Evolutionary conservation across 2,888 invertebrate species (phyloP).

Genomic region (Campoletis raptor): DNA sequence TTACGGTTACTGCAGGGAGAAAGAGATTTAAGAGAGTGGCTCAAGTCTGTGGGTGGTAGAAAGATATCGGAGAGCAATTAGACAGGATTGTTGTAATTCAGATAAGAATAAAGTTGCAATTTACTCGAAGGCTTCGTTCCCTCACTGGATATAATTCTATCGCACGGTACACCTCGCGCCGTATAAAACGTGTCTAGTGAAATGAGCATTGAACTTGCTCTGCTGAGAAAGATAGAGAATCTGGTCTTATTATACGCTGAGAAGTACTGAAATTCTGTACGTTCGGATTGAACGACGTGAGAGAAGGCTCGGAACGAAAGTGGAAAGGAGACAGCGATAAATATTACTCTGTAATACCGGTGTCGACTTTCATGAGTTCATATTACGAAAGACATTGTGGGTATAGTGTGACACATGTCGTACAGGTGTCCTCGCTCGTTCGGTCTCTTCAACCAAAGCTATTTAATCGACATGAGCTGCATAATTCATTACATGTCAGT

Average conservation of each 20-base stretch:
- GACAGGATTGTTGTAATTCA: conserved; percentile 60
- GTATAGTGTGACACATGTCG: conserved; percentile 66
- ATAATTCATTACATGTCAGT: conserved; percentile 31
- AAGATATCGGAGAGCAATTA: conserved; percentile 57
- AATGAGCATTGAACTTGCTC: conserved; percentile 66
- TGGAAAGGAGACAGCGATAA: conserved; percentile 25
- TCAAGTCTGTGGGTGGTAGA: conserved; percentile 55
- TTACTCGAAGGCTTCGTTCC: conserved; percentile 31
- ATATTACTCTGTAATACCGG: conserved; percentile 56
- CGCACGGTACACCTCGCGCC: neutral
- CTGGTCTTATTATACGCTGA: conserved; percentile 49
- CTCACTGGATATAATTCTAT: neutral
- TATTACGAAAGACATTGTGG: conserved; percentile 62
- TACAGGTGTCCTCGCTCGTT: conserved; percentile 60
- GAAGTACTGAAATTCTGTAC: conserved; percentile 64
- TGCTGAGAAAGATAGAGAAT: conserved; percentile 37
- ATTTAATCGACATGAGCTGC: conserved; percentile 56
- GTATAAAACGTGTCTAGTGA: conserved; percentile 42
- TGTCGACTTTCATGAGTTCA: conserved; percentile 68
- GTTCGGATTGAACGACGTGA: conserved; percentile 57
- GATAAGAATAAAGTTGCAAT: conserved; percentile 60
- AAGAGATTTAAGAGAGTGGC: neutral
- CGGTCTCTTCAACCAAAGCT: conserved; percentile 23
- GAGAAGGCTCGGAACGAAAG: conserved; percentile 9
- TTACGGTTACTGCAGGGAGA: conserved; percentile 7